Evolutionary conservation across 2,113 vertebrate genomes (phyloP), one percentile per base, ranked within the genome.

Genomic region (Mungos mungo): DNA sequence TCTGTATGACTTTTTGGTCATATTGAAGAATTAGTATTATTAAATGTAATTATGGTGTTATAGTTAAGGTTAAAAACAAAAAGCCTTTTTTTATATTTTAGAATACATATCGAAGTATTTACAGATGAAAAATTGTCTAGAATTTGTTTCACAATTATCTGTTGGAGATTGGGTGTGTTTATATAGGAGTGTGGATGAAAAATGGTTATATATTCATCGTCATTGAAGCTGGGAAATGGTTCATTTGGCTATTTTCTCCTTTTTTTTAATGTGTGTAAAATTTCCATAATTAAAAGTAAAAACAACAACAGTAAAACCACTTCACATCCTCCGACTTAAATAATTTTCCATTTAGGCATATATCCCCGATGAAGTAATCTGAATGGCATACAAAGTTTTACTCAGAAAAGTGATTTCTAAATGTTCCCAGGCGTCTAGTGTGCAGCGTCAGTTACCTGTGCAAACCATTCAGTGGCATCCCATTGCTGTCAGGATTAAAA

Each of bases 1-100:
- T 45, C 74, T 52, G 13, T 60, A 14, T 10, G 38, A 35, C 74
- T 86, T 95, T 79, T 87, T 90, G 50, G 25, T 11, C 33, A 38
- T 63, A 52, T 90, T 93, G 38, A 80, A 87, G 25, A 92, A 92
- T 85, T 19, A 86, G 71, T 95, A 45, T 65, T 60, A 60, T 47
- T 69, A 60, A 52, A 77, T 41, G 1, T 21, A 96, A 88, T 90
- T 68, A 83, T 33, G 27, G 41, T 66, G 57, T 27, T 74, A 1
- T 45, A 60, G 60, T 41, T 72, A 77, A 97, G 47, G 57, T 16
- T 45, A 81, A 89, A 97, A 63, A 27, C 19, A 69, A 47, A 69
- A 85, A 81, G 23, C 1, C 29, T 21, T 50, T 86, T 86, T 95
- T 60, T 89, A 60, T 47, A 27, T 85, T 79, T 82, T 77, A 68